Evolutionary conservation across 1,140 invertebrate species (phyloP).

Genomic region (Euwallacea similis): DNA sequence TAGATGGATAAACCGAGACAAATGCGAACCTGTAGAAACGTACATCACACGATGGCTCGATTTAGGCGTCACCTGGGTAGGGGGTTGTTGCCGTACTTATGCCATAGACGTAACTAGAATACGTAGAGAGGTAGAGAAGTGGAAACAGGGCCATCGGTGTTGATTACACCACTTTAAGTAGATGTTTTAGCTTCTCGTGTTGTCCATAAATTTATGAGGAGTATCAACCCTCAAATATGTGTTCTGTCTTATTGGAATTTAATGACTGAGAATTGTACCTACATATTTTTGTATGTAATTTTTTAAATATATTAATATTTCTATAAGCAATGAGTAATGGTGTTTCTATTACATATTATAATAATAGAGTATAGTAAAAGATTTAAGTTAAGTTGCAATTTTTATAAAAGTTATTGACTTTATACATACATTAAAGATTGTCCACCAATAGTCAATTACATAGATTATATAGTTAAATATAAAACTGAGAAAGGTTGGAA

Average conservation of each 20-base stretch:
- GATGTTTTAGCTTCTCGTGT: no score
- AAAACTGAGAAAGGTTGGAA: neutral
- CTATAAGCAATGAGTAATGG: no score
- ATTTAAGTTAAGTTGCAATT: no score
- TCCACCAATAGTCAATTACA: neutral
- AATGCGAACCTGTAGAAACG: conserved; percentile 60
- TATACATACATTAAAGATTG: conserved; percentile 2
- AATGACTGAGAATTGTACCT: conserved; percentile 1
- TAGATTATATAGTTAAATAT: neutral
- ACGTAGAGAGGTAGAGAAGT: conserved; percentile 59
- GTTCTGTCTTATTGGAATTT: neutral
- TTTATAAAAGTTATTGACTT: neutral
- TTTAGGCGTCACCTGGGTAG: conserved; percentile 65
- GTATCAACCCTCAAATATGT: neutral
- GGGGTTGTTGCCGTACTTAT: conserved; percentile 71
- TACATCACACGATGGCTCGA: conserved; percentile 66
- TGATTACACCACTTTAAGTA: neutral
- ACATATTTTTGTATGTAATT: conserved; percentile 2
- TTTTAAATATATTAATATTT: neutral
- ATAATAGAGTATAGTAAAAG: no score
- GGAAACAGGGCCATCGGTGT: conserved; percentile 47
- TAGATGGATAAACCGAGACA: conserved; percentile 64
- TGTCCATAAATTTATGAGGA: no score
- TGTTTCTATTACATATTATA: no score
- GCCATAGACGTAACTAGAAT: conserved; percentile 63